Conservation (phyloP, 2,888 invertebrate species). For the Thecophora atra region DNA sequence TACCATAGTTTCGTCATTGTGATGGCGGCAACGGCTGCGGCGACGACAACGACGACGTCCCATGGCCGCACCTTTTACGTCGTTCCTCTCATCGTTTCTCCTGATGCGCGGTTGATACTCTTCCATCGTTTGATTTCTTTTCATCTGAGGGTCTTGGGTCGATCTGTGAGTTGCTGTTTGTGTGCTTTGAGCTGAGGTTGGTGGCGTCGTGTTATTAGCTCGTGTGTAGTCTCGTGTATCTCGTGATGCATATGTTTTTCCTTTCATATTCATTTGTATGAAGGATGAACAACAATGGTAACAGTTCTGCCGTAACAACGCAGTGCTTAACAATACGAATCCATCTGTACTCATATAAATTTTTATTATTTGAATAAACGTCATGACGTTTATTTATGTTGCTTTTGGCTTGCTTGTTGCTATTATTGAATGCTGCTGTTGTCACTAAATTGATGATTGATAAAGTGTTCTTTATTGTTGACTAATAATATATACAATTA, state of each 20-base stretch:
- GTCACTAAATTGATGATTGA: slow-evolving; percentile 44
- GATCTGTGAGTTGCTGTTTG: no score
- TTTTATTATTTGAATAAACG: background rate
- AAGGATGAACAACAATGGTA: slow-evolving; percentile 1
- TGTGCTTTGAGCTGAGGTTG: no score
- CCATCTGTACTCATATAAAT: background rate
- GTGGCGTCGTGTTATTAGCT: background rate
- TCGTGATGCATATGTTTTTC: background rate
- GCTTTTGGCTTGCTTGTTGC: background rate
- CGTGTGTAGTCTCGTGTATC: background rate
- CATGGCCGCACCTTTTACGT: background rate
- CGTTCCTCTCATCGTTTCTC: background rate
- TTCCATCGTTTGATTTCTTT: no score
- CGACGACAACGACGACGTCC: background rate
- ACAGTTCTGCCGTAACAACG: background rate
- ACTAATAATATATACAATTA: slow-evolving; percentile 45
- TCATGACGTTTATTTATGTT: slow-evolving; percentile 13
- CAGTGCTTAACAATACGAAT: background rate
- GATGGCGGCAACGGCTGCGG: background rate
- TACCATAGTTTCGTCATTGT: slow-evolving; percentile 23
- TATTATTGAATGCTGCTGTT: background rate
- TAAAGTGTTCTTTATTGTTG: slow-evolving; percentile 49
- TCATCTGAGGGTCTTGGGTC: background rate
- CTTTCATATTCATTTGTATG: background rate
- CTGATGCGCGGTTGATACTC: background rate